Base-by-base conservation (phyloP, 2,888 invertebrate genomes). In the Balanococcus diminutus region DNA sequence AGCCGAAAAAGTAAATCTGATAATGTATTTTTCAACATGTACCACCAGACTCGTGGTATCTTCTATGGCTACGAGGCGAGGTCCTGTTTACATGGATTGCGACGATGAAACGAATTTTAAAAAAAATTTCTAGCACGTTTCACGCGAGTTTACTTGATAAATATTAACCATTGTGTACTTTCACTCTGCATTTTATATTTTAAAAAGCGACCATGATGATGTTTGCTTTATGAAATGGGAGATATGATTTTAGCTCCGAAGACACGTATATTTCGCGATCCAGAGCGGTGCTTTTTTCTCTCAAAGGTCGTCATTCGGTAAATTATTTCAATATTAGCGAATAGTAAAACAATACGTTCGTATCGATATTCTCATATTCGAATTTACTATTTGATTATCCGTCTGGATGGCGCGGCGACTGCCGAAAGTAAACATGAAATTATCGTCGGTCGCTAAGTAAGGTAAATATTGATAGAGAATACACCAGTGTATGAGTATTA, bases 11-110 rank as follows among this genome's bases (percentile, higher is more conserved):
- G 75, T 32, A 79, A 79, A 79, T 79, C 75, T 79, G 36, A 79
- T 79, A 79, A 79, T 79, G 28, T 79, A 28, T 67, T 67, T 67
- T 67, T 67, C 67, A 67, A 28, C 75, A 19, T 36, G 75, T 36
- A 56, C 22, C 56, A 4, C 3, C 36, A 32, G n/a, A n/a, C n/a
- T n/a, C n/a, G n/a, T n/a, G n/a, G n/a, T n/a, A n/a, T n/a, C n/a
- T n/a, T n/a, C n/a, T n/a, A n/a, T n/a, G n/a, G n/a, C n/a, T n/a
- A 31, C 28, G 75, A 4, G 75, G 36, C 36, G 6, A 36, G 75
- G 75, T 36, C 75, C 75, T 79, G 28, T 79, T 79, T 79, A 79
- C 75, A 79, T 36, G 75, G n/a, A n/a, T 14, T 42, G 0, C 11
- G 19, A 19, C 19, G 9, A 25, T 2, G 28, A 28, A 67, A 79